These are phyloP conservation scores for Sminthurides bifidus DNA, from an alignment of 1,140 invertebrate species.

Conservation along the genomic window DNA sequence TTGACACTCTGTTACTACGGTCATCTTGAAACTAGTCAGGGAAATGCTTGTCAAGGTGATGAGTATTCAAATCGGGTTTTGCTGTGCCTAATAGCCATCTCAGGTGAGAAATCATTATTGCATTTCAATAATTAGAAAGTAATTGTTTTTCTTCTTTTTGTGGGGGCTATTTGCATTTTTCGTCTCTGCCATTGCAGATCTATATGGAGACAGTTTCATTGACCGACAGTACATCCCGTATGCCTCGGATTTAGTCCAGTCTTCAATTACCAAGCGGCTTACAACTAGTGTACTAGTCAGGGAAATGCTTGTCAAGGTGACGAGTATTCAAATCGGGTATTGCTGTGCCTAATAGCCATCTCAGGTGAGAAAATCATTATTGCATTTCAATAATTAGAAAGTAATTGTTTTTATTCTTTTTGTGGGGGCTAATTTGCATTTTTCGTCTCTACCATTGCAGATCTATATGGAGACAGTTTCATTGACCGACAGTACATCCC, in stretches of 20 bases:
- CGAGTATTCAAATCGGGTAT: conserved; percentile 61
- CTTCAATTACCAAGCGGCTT: conserved; percentile 35
- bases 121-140: background rate
- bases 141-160: background rate
- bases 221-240: conserved; percentile 89
- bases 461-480: conserved; percentile 84
- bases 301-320: conserved; percentile 55
- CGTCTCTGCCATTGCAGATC: conserved; percentile 39
- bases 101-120: conserved; percentile 41
- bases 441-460: conserved; percentile 36
- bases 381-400: background rate
- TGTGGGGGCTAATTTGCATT: background rate
- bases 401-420: background rate
- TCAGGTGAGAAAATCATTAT: conserved; percentile 44
- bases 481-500: conserved; percentile 89
- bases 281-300: conserved; percentile 9
- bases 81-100: conserved; percentile 66
- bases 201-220: conserved; percentile 89
- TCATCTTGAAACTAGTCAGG: conserved; percentile 37
- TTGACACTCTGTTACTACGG: conserved; percentile 84
- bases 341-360: conserved; percentile 63
- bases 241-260: conserved; percentile 52
- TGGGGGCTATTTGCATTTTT: background rate
- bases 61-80: conserved; percentile 60
- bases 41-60: conserved; percentile 54